Percentiles rank a stretch among this genome's conserved stretches.
These are phyloP conservation scores for Crossocerus cetratus DNA, from an alignment of 2,888 invertebrate species.

Conservation along the genomic window DNA sequence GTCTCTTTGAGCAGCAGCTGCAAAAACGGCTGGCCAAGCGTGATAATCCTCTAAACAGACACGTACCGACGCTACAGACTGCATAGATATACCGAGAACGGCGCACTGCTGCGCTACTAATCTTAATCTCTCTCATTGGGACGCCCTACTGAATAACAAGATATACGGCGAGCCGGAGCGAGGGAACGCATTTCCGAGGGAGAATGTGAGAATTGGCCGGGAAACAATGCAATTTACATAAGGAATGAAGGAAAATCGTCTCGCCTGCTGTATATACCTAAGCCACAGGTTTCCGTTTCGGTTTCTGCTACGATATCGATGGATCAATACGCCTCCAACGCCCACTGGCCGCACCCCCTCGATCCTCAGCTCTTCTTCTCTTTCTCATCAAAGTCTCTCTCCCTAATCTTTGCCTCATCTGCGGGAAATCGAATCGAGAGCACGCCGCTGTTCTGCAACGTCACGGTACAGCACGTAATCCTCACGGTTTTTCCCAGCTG, in stretches of 20 bases:
- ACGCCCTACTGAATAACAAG: constrained; percentile 25
- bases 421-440: not conserved
- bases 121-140: constrained; percentile 35
- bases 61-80: not conserved
- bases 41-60: constrained; percentile 5
- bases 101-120: constrained; percentile 10
- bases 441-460: not conserved
- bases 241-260: constrained; percentile 25
- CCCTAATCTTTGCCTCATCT: not conserved
- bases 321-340: constrained; percentile 17
- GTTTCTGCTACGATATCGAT: constrained; percentile 27
- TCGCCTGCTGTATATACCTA: constrained; percentile 17
- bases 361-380: not conserved
- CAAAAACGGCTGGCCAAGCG: not conserved
- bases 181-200: not conserved
- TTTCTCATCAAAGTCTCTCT: not conserved
- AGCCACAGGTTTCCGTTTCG: constrained; percentile 31
- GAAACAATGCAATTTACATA: constrained; percentile 42
- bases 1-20: not conserved
- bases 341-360: not conserved
- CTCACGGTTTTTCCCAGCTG: not conserved
- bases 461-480: not conserved
- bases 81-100: not conserved
- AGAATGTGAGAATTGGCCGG: constrained; percentile 23
- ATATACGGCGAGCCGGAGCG: not conserved